phyloP scores from a whole-genome alignment of 2,888 invertebrate species.

The Dynastes tityus region DNA sequence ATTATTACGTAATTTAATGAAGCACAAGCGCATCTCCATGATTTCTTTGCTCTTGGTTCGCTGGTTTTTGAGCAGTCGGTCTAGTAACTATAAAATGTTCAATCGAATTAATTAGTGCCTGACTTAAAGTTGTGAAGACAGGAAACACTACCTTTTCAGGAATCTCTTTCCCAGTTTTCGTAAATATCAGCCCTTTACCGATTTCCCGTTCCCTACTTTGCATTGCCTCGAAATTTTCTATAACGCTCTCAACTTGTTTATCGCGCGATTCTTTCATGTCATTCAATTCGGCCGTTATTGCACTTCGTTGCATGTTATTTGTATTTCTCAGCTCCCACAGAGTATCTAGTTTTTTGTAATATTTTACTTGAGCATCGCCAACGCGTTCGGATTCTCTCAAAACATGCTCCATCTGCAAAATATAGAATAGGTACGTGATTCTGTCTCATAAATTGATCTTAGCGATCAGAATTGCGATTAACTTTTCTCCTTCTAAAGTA shows the following conservation, averaged over 20 bases:
- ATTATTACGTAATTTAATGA: conserved; percentile 64
- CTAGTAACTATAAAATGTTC: conserved; percentile 52
- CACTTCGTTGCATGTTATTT: conserved; percentile 56
- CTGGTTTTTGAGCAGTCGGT: conserved; percentile 63
- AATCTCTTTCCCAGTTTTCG: conserved; percentile 66
- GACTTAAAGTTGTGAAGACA: too few species aligned
- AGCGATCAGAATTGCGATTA: neutral
- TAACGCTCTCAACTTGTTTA: conserved; percentile 57
- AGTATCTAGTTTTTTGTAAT: conserved; percentile 62
- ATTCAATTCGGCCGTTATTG: conserved; percentile 59
- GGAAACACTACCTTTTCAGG: conserved; percentile 62
- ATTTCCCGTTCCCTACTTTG: conserved; percentile 63
- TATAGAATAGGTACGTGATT: conserved; percentile 2
- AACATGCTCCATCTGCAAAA: conserved; percentile 64
- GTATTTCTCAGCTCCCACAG: conserved; percentile 50
- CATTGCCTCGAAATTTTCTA: conserved; percentile 58
- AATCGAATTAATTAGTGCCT: neutral
- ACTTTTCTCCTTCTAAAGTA: conserved; percentile 65
- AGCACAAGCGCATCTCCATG: conserved; percentile 62
- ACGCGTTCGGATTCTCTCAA: conserved; percentile 61
- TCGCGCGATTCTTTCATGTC: conserved; percentile 57
- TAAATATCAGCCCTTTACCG: conserved; percentile 64
- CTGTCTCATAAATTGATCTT: neutral
- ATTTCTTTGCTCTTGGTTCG: conserved; percentile 60
- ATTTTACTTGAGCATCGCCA: conserved; percentile 61